Conservation (phyloP, 2,113 vertebrate genomes). For the Tretioscincus oriximinensis region DNA sequence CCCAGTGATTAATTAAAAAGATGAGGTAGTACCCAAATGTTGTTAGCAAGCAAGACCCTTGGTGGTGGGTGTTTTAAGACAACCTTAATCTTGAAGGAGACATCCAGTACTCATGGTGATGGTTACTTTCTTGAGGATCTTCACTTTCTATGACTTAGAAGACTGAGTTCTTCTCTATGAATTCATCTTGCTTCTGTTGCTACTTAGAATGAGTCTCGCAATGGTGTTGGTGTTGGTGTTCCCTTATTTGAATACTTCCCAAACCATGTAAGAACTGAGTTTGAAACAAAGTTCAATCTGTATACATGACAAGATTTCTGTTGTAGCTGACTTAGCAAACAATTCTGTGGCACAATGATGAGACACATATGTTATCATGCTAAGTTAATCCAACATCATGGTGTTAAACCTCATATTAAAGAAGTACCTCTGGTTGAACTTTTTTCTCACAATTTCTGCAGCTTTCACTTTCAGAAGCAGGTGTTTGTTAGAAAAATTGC, state of each 20-base stretch:
- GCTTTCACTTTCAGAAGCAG: too few relatives aligned
- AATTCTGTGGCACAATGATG: slow-evolving; percentile 48
- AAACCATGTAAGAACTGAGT: slow-evolving; percentile 52
- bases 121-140: slow-evolving; percentile 47
- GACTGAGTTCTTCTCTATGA: slow-evolving; percentile 1
- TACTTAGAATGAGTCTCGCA: slow-evolving; percentile 25
- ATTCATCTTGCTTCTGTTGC: not conserved
- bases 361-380: not conserved
- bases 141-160: slow-evolving; percentile 52
- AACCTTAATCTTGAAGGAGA: not conserved
- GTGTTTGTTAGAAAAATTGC: too few relatives aligned
- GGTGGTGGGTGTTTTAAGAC: not conserved
- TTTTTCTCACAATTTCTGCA: too few relatives aligned
- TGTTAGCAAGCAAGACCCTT: slow-evolving; percentile 60
- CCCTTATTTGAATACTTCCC: slow-evolving; percentile 37
- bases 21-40: slow-evolving; percentile 69
- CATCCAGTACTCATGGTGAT: slow-evolving; percentile 42
- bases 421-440: too few relatives aligned
- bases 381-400: too few relatives aligned
- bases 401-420: too few relatives aligned
- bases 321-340: slow-evolving; percentile 52
- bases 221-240: slow-evolving; percentile 24
- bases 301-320: slow-evolving; percentile 50
- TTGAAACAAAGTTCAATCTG: slow-evolving; percentile 65
- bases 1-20: slow-evolving; percentile 85